A percentile compares a stretch with the other conserved stretches of the same genome.
Conservation (phyloP, 2,113 vertebrate genomes). For the Neotoma lepida region DNA sequence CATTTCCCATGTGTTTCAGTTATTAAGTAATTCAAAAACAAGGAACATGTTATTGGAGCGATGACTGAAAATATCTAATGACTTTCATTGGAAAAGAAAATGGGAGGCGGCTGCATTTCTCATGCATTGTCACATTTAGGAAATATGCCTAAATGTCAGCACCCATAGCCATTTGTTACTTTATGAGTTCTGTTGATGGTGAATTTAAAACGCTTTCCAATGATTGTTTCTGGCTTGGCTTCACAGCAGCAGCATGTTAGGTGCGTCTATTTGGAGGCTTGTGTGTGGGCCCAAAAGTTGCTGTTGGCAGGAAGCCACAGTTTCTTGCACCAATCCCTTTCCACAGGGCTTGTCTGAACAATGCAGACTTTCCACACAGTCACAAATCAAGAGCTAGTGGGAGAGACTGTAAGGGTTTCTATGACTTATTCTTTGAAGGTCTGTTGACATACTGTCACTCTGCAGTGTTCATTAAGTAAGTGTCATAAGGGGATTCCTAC, state of each 20-base stretch:
- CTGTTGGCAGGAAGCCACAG: neutral
- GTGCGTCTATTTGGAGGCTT: neutral
- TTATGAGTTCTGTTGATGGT: neutral
- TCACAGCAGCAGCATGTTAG: neutral
- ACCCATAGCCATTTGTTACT: neutral
- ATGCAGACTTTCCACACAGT: neutral
- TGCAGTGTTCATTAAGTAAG: neutral
- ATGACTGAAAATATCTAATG: constrained; percentile 14
- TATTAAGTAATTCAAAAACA: neutral
- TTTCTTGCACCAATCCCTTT: neutral
- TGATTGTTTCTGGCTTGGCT: neutral
- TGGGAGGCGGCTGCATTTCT: neutral
- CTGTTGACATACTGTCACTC: neutral
- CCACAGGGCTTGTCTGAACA: neutral
- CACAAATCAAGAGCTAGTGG: neutral
- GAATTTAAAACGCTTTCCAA: neutral
- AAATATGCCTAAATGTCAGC: neutral
- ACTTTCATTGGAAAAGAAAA: neutral
- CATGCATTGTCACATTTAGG: neutral
- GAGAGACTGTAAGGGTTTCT: neutral
- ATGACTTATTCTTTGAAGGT: neutral
- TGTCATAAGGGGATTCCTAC: neutral
- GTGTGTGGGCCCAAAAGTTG: neutral
- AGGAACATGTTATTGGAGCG: neutral
- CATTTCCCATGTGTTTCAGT: neutral